Evolutionary conservation across 2,797 vertebrate species (phyloP).

Genomic region (Rhabdophis nuchalis): DNA sequence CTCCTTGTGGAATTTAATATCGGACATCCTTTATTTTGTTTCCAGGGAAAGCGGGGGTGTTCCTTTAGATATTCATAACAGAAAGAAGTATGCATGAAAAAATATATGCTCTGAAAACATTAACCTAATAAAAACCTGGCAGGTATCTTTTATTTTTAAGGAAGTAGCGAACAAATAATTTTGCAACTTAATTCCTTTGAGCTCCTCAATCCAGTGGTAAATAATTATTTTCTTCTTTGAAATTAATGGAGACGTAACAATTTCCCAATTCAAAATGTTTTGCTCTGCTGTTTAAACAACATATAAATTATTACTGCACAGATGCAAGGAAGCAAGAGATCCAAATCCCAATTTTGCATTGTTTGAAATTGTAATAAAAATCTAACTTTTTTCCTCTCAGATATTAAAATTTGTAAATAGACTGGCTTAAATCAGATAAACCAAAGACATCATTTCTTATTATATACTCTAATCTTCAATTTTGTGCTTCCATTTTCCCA

Average conservation of each 20-base stretch:
- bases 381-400: background rate
- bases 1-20: rapidly evolving
- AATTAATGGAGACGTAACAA: background rate
- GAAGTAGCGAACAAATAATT: slow-evolving; percentile 8
- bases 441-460: background rate
- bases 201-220: slow-evolving; percentile 1
- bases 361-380: background rate
- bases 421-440: background rate
- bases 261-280: background rate
- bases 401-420: background rate
- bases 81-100: background rate
- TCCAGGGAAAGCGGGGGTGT: background rate
- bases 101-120: slow-evolving; percentile 24
- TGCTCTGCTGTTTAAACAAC: background rate
- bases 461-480: background rate
- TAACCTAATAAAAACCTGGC: slow-evolving; percentile 37
- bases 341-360: background rate
- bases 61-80: background rate
- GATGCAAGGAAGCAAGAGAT: background rate
- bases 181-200: slow-evolving; percentile 5
- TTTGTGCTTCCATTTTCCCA: background rate
- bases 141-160: slow-evolving; percentile 31
- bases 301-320: background rate
- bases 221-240: background rate
- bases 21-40: background rate